Base-by-base conservation (phyloP, 2,113 vertebrate genomes). In the Aphelocoma coerulescens region DNA sequence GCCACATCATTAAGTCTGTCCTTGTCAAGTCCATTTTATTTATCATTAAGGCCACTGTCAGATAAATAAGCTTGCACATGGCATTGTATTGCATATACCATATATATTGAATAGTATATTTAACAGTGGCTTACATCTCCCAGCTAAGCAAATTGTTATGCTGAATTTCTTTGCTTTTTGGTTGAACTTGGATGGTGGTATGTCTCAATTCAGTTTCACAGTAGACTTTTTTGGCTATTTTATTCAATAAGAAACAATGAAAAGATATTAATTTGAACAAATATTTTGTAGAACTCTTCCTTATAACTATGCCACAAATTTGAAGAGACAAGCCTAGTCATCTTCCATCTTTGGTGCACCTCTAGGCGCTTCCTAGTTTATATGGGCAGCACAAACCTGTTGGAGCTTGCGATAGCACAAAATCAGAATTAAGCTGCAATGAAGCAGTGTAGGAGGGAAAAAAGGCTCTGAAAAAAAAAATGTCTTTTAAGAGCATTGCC, bases 1-100 rank as follows among this genome's bases (percentile, higher is more conserved):
- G 3, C 28, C 41, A 61, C 79, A 78, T 89, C 96, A 89, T 95
- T 90, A 92, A 89, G 52, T 90, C 72, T 92, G 92, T 90, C 95
- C 95, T 96, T 96, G 88, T 94, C 90, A 95, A 93, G 49, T 77
- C 28, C 13, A n/a, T 88, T 89, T 77, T 80, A 94, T 93, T 88
- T 92, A 81, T 84, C 0, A 0, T 69, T 85, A 90, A 89, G 52
- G 72, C 35, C 30, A 33, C 55, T 74, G 51, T 73, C 63, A 52
- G 30, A 79, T 88, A 93, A 93, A 79, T 79, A 89, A 82, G 27
- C 15, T 73, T 91, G 83, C 48, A 76, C 35, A 35, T 44, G 78
- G 10, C 51, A 48, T 59, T 74, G 20, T 48, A 57, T 71, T 59
- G 61, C 17, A 37, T 32, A 67, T 52, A 22, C 4, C 14, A 13